Base-by-base conservation (phyloP, 2,113 vertebrate genomes). In the Aix galericulata region DNA sequence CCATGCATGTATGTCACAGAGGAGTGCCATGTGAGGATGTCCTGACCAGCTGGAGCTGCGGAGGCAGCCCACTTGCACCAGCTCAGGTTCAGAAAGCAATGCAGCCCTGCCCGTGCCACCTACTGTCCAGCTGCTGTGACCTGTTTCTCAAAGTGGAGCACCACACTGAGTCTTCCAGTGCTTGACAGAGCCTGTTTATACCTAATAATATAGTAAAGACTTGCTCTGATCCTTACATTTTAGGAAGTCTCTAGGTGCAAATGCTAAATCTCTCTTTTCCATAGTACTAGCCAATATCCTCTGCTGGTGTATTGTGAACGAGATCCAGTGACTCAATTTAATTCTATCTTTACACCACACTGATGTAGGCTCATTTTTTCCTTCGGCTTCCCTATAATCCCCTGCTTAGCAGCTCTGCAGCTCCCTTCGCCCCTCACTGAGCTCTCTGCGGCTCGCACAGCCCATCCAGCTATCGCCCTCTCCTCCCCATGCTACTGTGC, bases 241-340 rank as follows among this genome's bases (percentile, higher is more conserved):
- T 80, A 71, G 71, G 59, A 86, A 58, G 31, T 86, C 62, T 87
- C 44, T 75, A 62, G 80, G 32, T 82, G 78, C 0, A 3, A n/a
- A 38, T 17, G 17, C 50, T 80, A 66, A 91, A 94, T 92, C 71
- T 86, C 62, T 87, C 50, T 94, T 79, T 82, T 91, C 74, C 2
- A 0, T 15, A 60, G 44, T n/a, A 86, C 58, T 68, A 78, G 42
- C 52, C 93, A 84, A 50, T 71, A 67, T 80, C 58, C 29, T 93
- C 73, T 88, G 77, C 52, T 50, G 36, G 12, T 53, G 25, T 77
- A 50, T 71, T 73, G 44, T 59, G 86, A 92, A 93, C 79, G 20
- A 87, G 67, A 95, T 80, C 53, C 77, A 67, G 66, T 74, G 83
- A 89, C 55, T 93, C 91, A 50, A 75, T 69, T 83, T 92, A 93